These are phyloP conservation scores for Neotoxoptera formosana DNA, from an alignment of 1,140 invertebrate species.

Conservation along the genomic window DNA sequence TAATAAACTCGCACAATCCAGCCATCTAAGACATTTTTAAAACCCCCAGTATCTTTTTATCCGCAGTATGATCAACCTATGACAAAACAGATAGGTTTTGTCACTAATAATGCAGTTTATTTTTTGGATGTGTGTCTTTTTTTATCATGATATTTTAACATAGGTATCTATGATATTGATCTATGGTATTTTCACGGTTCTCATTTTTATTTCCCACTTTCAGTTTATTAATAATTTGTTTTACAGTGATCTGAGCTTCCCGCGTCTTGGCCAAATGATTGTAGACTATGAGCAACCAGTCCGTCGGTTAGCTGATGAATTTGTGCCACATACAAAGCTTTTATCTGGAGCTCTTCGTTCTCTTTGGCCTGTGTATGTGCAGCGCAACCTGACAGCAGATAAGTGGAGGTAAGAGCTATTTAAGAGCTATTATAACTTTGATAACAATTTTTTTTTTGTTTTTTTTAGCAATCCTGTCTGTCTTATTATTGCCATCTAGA, in stretches of 20 bases:
- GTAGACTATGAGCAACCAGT: slow-evolving; percentile 96
- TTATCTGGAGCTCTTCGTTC: slow-evolving; percentile 86
- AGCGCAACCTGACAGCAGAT: slow-evolving; percentile 91
- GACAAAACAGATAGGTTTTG: neutral
- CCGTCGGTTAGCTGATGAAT: slow-evolving; percentile 96
- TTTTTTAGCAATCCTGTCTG: neutral
- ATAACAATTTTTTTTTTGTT: neutral
- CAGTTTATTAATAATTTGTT: neutral
- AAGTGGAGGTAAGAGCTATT: slow-evolving; percentile 76
- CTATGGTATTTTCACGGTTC: neutral
- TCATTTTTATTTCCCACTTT: neutral
- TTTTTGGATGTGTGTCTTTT: neutral
- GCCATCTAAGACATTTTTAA: neutral
- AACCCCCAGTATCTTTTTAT: neutral
- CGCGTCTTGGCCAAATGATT: slow-evolving; percentile 94
- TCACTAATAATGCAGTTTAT: neutral
- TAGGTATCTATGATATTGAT: neutral
- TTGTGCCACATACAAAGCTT: slow-evolving; percentile 91
- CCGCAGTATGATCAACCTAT: neutral
- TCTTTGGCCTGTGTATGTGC: slow-evolving; percentile 84
- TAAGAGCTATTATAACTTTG: slow-evolving; percentile 60
- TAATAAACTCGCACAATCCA: neutral
- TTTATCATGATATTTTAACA: neutral
- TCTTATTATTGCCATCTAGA: neutral
- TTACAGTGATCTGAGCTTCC: slow-evolving; percentile 87